A percentile compares a stretch with the other conserved stretches of the same genome.
phyloP scores from a whole-genome alignment of 2,888 invertebrate species.

The Troides oblongomaculatus region DNA sequence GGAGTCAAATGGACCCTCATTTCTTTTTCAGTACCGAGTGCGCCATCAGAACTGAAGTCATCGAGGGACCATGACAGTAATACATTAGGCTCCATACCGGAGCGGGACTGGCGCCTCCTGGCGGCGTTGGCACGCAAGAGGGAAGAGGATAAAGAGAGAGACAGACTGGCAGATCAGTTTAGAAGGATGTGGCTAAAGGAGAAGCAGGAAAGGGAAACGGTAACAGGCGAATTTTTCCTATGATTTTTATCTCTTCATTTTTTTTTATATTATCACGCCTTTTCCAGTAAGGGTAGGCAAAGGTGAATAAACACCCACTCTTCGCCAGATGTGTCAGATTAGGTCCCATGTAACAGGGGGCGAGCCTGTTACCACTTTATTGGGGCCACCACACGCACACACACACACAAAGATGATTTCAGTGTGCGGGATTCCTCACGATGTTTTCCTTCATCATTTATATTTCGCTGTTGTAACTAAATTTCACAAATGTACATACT shows the following conservation, averaged over 20 bases:
- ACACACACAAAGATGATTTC: no score
- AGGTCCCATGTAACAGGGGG: no score
- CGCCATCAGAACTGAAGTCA: conserved; percentile 48
- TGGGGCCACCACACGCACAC: no score
- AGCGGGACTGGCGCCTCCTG: conserved; percentile 72
- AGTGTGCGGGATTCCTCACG: no score
- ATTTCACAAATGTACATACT: no score
- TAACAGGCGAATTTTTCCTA: conserved; percentile 32
- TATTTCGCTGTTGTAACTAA: no score
- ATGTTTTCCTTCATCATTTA: no score
- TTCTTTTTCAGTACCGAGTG: conserved; percentile 46
- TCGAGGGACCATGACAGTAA: conserved; percentile 48
- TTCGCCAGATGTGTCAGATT: no score
- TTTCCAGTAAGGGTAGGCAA: no score
- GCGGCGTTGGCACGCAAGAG: conserved; percentile 72
- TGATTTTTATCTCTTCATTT: background rate
- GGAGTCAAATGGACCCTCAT: background rate
- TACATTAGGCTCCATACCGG: conserved; percentile 61
- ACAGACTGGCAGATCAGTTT: conserved; percentile 71
- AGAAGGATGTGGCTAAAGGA: conserved; percentile 74
- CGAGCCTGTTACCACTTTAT: no score
- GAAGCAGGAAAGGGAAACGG: conserved; percentile 58
- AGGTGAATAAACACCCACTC: no score
- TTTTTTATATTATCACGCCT: no score
- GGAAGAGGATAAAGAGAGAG: conserved; percentile 62